These are phyloP conservation scores for Cyprinodon variegatus DNA, from an alignment of 2,113 vertebrate species.

Conservation along the genomic window DNA sequence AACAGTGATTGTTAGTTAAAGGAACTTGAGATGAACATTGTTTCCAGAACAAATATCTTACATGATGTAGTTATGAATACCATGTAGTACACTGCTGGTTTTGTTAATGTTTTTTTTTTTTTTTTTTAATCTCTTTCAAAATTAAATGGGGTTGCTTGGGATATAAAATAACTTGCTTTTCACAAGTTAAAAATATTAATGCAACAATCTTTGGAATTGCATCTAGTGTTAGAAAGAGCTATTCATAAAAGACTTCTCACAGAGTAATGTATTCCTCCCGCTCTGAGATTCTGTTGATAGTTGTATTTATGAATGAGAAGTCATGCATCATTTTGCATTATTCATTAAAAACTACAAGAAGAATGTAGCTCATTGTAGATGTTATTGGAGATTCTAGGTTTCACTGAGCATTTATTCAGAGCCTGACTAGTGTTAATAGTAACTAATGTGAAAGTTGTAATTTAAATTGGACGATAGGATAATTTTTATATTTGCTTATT, in stretches of 20 bases:
- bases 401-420: constrained; percentile 18
- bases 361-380: constrained; percentile 34
- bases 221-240: constrained; percentile 23
- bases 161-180: not conserved
- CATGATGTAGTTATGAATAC: not conserved
- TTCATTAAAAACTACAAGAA: constrained; percentile 34
- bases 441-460: constrained; percentile 29
- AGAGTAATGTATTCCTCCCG: constrained; percentile 53
- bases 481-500: not conserved
- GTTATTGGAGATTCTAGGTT: constrained; percentile 34
- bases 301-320: constrained; percentile 58
- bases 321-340: constrained; percentile 54
- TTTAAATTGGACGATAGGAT: constrained; percentile 21
- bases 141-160: not conserved
- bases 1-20: not conserved
- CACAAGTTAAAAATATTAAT: constrained; percentile 3
- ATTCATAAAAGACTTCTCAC: constrained; percentile 33
- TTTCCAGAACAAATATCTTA: not conserved
- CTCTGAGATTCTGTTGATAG: constrained; percentile 18
- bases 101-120: not conserved
- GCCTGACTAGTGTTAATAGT: constrained; percentile 19
- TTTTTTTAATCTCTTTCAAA: not conserved
- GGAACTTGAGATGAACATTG: not conserved
- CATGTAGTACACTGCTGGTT: not conserved
- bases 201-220: not conserved